Base-by-base conservation (phyloP, 1,140 invertebrate genomes). In the Trypoxylus dichotomus region DNA sequence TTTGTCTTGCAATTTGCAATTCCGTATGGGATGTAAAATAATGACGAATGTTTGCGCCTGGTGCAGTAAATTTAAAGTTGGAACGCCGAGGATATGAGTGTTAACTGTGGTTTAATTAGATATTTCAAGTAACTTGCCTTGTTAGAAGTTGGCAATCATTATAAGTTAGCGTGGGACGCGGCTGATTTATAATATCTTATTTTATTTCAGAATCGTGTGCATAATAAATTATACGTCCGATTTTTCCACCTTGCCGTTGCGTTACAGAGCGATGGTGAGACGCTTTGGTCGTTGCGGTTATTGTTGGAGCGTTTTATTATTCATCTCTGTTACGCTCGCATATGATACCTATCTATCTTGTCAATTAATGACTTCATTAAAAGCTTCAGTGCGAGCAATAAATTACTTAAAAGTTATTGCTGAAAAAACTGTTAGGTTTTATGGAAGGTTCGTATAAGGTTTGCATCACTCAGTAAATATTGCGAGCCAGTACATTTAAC, bases 91-190 rank as follows among this genome's bases (percentile, higher is more conserved):
- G 19, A 27, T 74, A 74, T 43, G 72, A 74, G 72, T 74, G 72
- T 74, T 74, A 74, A 74, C 72, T 43, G 41, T 27, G 72, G 72
- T 74, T 74, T 74, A 74, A 74, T 74, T 74, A 74, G 72, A 74
- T 37, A 74, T 74, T 74, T 74, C 72, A 74, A 74, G 32, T 41
- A 74, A 74, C 25, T 74, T 27, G 72, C 72, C 72, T 74, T 27
- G 72, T 74, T 74, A 43, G 72, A 74, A 74, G 72, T 74, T 74
- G 72, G 72, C 72, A 74, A 74, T 74, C 72, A 74, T 74, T 74
- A 74, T 74, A 74, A 74, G 72, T 74, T 74, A 74, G 72, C 72
- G 72, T 74, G 11, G 72, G 72, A 74, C 72, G 72, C 6, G 60
- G 24, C 29, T 74, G 72, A 74, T 74, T 74, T 74, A 74, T 74